Base-by-base conservation (phyloP, 2,113 vertebrate species). In the Halcyon malimbica region DNA sequence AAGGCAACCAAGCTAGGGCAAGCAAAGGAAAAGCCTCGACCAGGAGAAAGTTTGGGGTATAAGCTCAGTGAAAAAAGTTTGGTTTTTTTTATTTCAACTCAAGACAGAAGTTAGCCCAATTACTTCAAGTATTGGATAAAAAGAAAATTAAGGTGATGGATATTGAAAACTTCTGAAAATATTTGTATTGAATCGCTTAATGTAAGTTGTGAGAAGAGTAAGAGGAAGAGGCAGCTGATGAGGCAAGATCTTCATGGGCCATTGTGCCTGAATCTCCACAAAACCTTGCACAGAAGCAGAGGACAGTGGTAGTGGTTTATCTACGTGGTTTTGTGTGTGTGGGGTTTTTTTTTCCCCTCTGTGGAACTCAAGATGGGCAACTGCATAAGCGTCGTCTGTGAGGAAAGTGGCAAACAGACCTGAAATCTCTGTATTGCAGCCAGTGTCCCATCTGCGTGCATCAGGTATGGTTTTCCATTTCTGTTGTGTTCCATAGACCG, bases 391-490 rank as follows among this genome's bases (percentile, higher is more conserved):
- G 41, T 79, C 9, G 10, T 75, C 21, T 73, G 26, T 42, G 48
- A 28, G 63, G n/a, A 59, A 78, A 28, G 31, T 5, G 17, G 9
- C 83, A 57, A 18, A 33, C 4, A 14, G 71, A 19, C 25, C 26
- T 51, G 74, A 39, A 19, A 20, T 6, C 28, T 25, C 23, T 29
- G 33, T 4, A 1, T 19, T 16, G 51, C 31, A 41, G 31, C 44
- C 65, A 15, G 42, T 37, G 1, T 29, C 17, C 62, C 59, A 24
- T 2, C 56, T 42, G 54, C 0, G 0, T 44, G 35, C 31, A 46
- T 53, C 51, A 63, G 56, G 51, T 42, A 6, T 16, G 46, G 23
- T 26, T 83, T 68, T 37, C 53, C 33, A 23, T 42, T 78, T 46
- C 63, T 59, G 2, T 39, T 13, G 16, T 13, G 19, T 20, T 74